Conservation (phyloP, 2,113 vertebrate genomes). For the Oncorhynchus tshawytscha region DNA sequence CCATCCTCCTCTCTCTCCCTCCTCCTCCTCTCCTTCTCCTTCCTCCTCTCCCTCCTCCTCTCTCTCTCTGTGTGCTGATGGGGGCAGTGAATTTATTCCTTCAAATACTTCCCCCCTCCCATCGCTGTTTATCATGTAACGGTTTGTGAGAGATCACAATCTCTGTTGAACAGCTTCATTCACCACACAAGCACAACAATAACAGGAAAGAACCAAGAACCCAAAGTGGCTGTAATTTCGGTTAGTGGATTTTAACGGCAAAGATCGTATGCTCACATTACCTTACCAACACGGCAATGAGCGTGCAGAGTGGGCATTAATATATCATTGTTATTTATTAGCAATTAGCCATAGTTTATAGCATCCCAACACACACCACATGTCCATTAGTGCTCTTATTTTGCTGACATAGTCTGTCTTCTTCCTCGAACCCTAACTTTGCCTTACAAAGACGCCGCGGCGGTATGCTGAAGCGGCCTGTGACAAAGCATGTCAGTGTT, state of each 20-base stretch:
- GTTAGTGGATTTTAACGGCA: slow-evolving; percentile 46
- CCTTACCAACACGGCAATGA: slow-evolving; percentile 17
- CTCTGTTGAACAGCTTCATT: slow-evolving; percentile 24
- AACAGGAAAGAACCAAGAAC: not conserved
- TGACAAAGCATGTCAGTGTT: not conserved
- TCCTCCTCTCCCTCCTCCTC: not conserved
- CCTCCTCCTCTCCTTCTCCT: no score
- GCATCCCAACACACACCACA: slow-evolving; percentile 16
- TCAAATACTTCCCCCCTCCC: not conserved
- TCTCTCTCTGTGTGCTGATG: not conserved
- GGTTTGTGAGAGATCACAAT: slow-evolving; percentile 23
- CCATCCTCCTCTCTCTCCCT: fast-evolving
- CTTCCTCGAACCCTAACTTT: not conserved
- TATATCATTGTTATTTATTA: slow-evolving; percentile 45
- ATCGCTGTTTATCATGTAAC: not conserved
- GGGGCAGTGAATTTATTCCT: slow-evolving; percentile 8
- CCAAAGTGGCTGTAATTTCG: slow-evolving; percentile 49
- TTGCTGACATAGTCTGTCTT: not conserved
- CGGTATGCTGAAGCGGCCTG: not conserved
- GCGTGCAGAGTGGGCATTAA: slow-evolving; percentile 29
- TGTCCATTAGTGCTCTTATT: slow-evolving; percentile 29
- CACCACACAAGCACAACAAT: slow-evolving; percentile 17
- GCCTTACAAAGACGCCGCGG: not conserved
- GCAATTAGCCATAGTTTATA: slow-evolving; percentile 46
- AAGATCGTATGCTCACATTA: slow-evolving; percentile 23